phyloP scores from a whole-genome alignment of 2,797 vertebrate genomes.

The Cichlasoma orientale region DNA sequence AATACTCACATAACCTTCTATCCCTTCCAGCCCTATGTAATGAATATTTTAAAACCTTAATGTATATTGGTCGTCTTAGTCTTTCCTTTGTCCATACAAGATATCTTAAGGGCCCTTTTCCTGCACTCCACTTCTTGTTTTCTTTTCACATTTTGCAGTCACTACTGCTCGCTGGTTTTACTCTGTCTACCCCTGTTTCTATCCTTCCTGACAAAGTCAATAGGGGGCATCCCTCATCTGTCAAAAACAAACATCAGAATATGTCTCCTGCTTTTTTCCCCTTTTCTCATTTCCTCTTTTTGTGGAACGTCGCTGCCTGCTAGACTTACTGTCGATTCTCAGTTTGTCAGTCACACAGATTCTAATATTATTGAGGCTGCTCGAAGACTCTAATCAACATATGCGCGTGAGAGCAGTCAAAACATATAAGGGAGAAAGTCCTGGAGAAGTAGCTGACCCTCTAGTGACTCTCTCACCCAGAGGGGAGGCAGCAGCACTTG shows the following conservation, averaged over 20 bases:
- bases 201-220: slow-evolving; percentile 96
- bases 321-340: slow-evolving; percentile 26
- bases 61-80: slow-evolving; percentile 87
- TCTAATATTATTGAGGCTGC: slow-evolving; percentile 47
- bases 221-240: slow-evolving; percentile 99
- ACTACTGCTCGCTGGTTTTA: slow-evolving; percentile 86
- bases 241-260: slow-evolving; percentile 97
- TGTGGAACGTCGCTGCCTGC: slow-evolving; percentile 61
- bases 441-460: slow-evolving; percentile 85
- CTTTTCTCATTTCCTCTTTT: slow-evolving; percentile 83
- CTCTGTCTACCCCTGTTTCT: slow-evolving; percentile 81
- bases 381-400: slow-evolving; percentile 48
- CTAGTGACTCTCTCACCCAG: slow-evolving; percentile 86
- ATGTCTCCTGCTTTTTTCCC: slow-evolving; percentile 90
- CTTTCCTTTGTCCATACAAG: slow-evolving; percentile 85
- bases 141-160: slow-evolving; percentile 94
- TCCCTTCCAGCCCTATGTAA: slow-evolving; percentile 88
- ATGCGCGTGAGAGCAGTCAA: slow-evolving; percentile 51
- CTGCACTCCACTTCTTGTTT: slow-evolving; percentile 82
- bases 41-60: slow-evolving; percentile 96
- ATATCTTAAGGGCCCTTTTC: slow-evolving; percentile 83
- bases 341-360: slow-evolving; percentile 49
- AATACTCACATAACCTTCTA: slow-evolving; percentile 87
- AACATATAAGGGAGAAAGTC: slow-evolving; percentile 78
- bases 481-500: slow-evolving; percentile 84